These are phyloP conservation scores for Bhutanitis thaidina DNA, from an alignment of 2,888 invertebrate species.

Conservation along the genomic window DNA sequence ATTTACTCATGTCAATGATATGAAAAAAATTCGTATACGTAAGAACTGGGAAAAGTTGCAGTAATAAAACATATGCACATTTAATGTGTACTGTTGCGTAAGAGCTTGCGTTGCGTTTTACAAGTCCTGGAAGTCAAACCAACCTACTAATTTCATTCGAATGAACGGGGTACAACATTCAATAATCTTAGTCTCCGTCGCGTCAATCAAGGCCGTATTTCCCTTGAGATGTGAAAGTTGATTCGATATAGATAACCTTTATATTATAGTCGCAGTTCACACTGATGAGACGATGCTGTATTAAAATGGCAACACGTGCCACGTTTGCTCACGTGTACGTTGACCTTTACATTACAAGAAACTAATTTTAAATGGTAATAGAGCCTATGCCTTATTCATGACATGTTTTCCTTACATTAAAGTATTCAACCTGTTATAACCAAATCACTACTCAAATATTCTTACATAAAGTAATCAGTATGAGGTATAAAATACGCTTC, in stretches of 20 bases:
- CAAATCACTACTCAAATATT: background rate
- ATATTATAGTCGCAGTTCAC: constrained; percentile 30
- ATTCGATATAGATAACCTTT: constrained; percentile 45
- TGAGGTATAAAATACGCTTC: no score
- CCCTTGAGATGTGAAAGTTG: constrained; percentile 76
- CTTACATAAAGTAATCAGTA: background rate
- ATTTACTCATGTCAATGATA: no score
- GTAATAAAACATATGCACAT: no score
- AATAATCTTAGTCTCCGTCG: constrained; percentile 23
- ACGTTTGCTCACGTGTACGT: constrained; percentile 24
- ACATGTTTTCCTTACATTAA: constrained; percentile 1
- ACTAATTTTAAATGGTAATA: constrained; percentile 17
- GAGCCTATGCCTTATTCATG: constrained; percentile 11
- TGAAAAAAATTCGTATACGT: no score
- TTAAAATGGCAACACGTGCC: constrained; percentile 31
- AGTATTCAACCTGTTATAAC: background rate
- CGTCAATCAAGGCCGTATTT: constrained; percentile 50
- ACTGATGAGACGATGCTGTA: constrained; percentile 34
- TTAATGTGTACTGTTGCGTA: no score
- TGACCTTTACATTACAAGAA: constrained; percentile 27
- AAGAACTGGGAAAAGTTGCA: no score
- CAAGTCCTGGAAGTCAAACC: no score
- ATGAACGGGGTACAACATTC: constrained; percentile 14
- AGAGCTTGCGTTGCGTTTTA: no score
- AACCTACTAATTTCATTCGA: background rate